Base-by-base conservation (phyloP, 2,113 vertebrate genomes). In the Ancistrus triradiatus region DNA sequence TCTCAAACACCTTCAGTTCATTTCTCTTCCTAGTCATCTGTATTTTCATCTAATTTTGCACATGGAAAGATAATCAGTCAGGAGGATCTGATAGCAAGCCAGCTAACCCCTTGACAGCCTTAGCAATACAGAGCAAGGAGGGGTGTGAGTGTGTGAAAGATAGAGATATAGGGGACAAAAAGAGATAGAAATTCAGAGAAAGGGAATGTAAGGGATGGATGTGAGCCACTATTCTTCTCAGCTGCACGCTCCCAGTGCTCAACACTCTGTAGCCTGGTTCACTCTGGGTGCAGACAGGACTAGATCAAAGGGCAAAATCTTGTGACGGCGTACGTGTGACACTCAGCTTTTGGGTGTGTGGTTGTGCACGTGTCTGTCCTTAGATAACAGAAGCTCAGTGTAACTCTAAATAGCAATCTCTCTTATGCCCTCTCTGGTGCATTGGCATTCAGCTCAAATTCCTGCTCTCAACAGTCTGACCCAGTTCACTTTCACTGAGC, bases 61-160 rank as follows among this genome's bases (percentile, higher is more conserved):
- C 2, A 43, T n/a, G n/a, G 21, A 25, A 40, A 38, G 9, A 17
- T 14, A 59, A 27, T 11, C 14, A 49, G 65, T 53, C 55, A 66
- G 0, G 31, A 48, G 59, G 44, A 40, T 38, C 40, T 78, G 73
- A 63, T 40, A 48, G 47, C 11, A 49, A 48, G 67, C 73, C 73
- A 73, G 17, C 24, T 63, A 63, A 70, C 63, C 72, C 53, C 40
- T 10, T 14, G 28, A 60, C 42, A 57, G 55, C 59, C 59, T 56
- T 48, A 18, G 58, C 15, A 35, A 57, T 38, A 33, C 28, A 46
- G n/a, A n/a, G n/a, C n/a, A n/a, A n/a, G n/a, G n/a, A n/a, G n/a
- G n/a, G n/a, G n/a, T n/a, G n/a, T n/a, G n/a, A n/a, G n/a, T n/a
- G 13, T 28, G 9, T n/a, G n/a, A 35, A 22, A 46, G 38, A 24